Percentiles rank a stretch among this genome's conserved stretches.
These are phyloP conservation scores for Danaus chrysippus DNA, from an alignment of 2,888 invertebrate species.

Conservation along the genomic window DNA sequence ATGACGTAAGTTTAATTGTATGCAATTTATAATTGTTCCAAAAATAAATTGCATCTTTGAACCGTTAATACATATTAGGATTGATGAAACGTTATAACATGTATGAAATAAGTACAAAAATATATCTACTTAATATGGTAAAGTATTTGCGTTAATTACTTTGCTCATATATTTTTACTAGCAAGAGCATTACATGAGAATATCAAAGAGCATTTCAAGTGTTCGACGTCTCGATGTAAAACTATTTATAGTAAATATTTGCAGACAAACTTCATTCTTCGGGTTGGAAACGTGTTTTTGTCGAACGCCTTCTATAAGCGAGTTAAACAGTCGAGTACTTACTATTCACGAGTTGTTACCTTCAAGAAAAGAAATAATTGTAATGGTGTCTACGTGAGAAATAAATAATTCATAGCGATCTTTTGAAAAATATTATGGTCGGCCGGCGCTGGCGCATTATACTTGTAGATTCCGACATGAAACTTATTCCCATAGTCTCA, in stretches of 20 bases:
- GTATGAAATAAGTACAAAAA: no score
- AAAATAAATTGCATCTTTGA: neutral
- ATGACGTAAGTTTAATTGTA: constrained; percentile 18
- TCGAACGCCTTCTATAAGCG: constrained; percentile 29
- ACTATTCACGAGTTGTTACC: constrained; percentile 64
- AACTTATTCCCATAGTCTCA: constrained; percentile 38
- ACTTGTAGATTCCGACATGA: constrained; percentile 63
- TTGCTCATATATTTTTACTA: no score
- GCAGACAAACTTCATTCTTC: constrained; percentile 29
- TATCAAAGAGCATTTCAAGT: no score
- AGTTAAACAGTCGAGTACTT: constrained; percentile 39
- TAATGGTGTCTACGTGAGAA: constrained; percentile 65
- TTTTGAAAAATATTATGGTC: constrained; percentile 70
- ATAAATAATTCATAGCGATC: constrained; percentile 74
- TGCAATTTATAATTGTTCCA: neutral
- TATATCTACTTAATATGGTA: no score
- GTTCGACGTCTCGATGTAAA: constrained; percentile 8
- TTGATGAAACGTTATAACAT: no score
- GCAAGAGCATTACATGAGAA: no score
- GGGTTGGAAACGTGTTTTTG: constrained; percentile 31
- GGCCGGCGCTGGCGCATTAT: constrained; percentile 63
- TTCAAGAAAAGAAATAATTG: constrained; percentile 69
- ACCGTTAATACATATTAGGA: neutral
- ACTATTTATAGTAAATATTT: constrained; percentile 28
- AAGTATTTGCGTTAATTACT: no score